Conservation (phyloP, 2,797 vertebrate genomes). For the Acrossocheilus wenchowensis region DNA sequence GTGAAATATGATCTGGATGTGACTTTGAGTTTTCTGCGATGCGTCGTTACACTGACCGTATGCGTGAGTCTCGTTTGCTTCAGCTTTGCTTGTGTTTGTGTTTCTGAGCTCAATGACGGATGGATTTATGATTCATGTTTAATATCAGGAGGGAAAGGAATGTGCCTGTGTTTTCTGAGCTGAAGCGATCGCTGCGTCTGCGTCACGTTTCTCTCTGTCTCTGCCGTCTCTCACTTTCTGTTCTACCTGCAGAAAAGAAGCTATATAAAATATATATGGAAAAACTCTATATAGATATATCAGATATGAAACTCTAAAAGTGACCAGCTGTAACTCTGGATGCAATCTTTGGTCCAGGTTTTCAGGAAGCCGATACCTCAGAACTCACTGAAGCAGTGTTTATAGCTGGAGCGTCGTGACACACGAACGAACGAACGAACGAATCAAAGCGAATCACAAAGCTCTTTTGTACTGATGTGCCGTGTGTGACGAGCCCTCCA, state of each 20-base stretch:
- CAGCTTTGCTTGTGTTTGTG: not conserved
- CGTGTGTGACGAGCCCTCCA: slow-evolving; percentile 72
- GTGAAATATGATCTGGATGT: not conserved
- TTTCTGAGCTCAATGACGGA: not conserved
- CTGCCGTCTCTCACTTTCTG: slow-evolving; percentile 57
- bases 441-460: slow-evolving; percentile 68
- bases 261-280: slow-evolving; percentile 44
- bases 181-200: slow-evolving; percentile 26
- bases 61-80: not conserved
- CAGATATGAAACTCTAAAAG: slow-evolving; percentile 62
- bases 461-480: slow-evolving; percentile 71
- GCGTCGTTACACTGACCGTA: not conserved
- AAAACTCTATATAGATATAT: slow-evolving; percentile 56
- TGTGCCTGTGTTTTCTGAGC: not conserved
- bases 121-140: not conserved
- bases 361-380: slow-evolving; percentile 91
- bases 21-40: not conserved
- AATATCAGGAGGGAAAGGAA: not conserved
- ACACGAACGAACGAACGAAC: not conserved
- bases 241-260: slow-evolving; percentile 60
- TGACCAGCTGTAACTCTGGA: slow-evolving; percentile 78
- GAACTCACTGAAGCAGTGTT: slow-evolving; percentile 83
- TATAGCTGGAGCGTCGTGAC: slow-evolving; percentile 68
- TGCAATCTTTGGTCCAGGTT: slow-evolving; percentile 81
- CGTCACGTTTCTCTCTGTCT: slow-evolving; percentile 36